Conservation (phyloP, 1,140 invertebrate species). For the Nephotettix cincticeps region DNA sequence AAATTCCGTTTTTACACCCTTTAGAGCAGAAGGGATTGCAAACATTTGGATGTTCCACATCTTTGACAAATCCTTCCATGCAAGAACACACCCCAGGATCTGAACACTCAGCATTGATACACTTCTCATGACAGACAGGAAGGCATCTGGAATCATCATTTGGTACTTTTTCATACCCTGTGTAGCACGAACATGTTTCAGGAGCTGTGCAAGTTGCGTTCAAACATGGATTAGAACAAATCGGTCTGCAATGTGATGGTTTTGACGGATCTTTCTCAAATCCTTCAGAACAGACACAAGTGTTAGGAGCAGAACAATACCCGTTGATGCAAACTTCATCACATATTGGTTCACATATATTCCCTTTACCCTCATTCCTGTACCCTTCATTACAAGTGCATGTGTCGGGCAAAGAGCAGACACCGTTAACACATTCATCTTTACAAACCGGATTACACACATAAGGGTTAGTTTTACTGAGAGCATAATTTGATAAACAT, state of each 20-base stretch:
- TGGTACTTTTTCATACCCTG: neutral
- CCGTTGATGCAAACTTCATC: conserved; percentile 4
- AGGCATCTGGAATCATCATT: neutral
- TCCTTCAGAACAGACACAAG: neutral
- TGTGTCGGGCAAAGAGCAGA: neutral
- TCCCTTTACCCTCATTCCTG: neutral
- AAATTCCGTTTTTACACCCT: neutral
- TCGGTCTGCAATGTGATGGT: neutral
- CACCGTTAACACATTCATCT: neutral
- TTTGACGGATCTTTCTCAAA: neutral
- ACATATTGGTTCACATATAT: conserved; percentile 13
- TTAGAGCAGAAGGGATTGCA: neutral
- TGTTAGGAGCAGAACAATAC: neutral
- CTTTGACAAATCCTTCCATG: neutral
- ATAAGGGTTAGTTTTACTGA: neutral
- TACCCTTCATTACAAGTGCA: conserved; percentile 1
- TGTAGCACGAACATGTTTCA: conserved; percentile 6
- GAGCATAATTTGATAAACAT: neutral
- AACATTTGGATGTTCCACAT: neutral
- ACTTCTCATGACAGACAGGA: neutral
- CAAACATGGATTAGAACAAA: conserved; percentile 2
- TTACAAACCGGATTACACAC: conserved; percentile 7
- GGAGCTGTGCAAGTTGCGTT: conserved; percentile 13
- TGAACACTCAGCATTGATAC: neutral
- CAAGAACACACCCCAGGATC: neutral